These are phyloP conservation scores for Drosophila triauraria DNA, from an alignment of 1,140 invertebrate genomes.

Conservation along the genomic window DNA sequence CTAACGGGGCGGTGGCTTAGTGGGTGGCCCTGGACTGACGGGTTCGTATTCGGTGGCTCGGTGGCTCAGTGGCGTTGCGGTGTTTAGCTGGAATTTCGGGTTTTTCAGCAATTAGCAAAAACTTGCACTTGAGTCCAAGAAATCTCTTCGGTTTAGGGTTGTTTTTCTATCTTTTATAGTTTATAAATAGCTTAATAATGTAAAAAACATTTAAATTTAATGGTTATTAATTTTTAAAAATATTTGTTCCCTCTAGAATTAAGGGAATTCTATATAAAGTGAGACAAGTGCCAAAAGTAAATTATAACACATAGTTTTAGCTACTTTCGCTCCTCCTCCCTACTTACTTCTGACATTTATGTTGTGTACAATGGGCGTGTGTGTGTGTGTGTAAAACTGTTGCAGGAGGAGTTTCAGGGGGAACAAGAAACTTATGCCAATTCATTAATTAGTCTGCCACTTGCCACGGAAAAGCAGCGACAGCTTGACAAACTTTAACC, in stretches of 20 bases:
- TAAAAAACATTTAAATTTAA: too few relatives aligned
- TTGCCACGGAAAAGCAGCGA: constrained; percentile 56
- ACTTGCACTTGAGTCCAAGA: constrained; percentile 4
- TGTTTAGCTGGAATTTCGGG: constrained; percentile 20
- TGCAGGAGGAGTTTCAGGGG: not conserved
- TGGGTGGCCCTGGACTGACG: not conserved
- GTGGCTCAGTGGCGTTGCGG: constrained; percentile 1
- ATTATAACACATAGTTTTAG: constrained; percentile 29
- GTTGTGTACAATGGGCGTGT: constrained; percentile 19
- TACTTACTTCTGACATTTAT: constrained; percentile 42
- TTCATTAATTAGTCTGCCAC: constrained; percentile 81
- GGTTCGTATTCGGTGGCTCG: not conserved
- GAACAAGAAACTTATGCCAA: constrained; percentile 76
- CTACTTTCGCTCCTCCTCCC: not conserved
- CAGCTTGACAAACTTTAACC: constrained; percentile 61
- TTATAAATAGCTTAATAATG: not conserved
- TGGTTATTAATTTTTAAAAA: too few relatives aligned
- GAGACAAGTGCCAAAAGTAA: constrained; percentile 7
- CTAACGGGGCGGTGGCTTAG: not conserved
- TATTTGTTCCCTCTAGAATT: not conserved
- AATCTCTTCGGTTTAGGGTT: not conserved
- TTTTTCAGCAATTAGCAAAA: constrained; percentile 40
- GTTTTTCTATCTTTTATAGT: not conserved
- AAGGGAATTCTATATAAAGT: not conserved
- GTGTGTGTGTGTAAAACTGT: not conserved